Evolutionary conservation across 2,888 invertebrate species (phyloP).

Genomic region (Perdita meconis): DNA sequence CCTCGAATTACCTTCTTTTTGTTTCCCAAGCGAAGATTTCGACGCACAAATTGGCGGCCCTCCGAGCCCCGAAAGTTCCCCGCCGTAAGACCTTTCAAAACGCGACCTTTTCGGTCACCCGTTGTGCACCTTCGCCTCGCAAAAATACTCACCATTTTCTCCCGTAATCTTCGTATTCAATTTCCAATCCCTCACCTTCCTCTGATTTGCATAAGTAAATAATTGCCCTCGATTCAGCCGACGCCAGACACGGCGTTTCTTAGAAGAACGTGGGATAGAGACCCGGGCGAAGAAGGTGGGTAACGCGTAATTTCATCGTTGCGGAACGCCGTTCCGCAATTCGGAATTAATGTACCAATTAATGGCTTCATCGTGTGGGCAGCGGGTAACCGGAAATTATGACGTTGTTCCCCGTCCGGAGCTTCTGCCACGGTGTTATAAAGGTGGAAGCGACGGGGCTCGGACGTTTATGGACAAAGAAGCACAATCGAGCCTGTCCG

Average conservation of each 20-base stretch:
- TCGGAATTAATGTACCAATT: slow-evolving; percentile 68
- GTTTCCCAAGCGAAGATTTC: slow-evolving; percentile 58
- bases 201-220: no score
- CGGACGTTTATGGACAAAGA: slow-evolving; percentile 56
- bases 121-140: background rate
- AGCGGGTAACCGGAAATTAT: slow-evolving; percentile 55
- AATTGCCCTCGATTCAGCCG: no score
- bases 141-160: background rate
- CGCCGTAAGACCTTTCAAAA: slow-evolving; percentile 50
- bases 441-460: slow-evolving; percentile 18
- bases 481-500: slow-evolving; percentile 46
- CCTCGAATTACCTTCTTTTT: slow-evolving; percentile 76
- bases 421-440: slow-evolving; percentile 26
- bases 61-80: slow-evolving; percentile 25
- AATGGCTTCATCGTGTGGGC: slow-evolving; percentile 65
- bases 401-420: slow-evolving; percentile 40
- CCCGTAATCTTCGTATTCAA: no score
- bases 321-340: slow-evolving; percentile 33
- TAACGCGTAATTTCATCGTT: slow-evolving; percentile 45
- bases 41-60: slow-evolving; percentile 63
- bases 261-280: no score
- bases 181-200: no score
- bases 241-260: no score
- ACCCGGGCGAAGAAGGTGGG: no score
- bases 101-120: slow-evolving; percentile 51